A percentile compares a stretch with the other conserved stretches of the same genome.
phyloP scores from a whole-genome alignment of 2,888 invertebrate species.

The Trichogramma evanescens region DNA sequence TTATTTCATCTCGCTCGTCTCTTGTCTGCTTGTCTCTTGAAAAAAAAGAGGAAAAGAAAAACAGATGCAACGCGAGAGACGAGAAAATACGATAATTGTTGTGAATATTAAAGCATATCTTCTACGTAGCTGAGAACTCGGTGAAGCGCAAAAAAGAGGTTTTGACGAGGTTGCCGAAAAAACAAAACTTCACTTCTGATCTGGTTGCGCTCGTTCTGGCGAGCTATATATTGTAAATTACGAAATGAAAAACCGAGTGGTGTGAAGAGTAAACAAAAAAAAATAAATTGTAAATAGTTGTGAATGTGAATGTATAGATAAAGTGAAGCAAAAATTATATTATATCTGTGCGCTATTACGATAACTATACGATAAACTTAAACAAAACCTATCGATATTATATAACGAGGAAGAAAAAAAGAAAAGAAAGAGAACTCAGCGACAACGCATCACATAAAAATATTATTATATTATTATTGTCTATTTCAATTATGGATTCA shows the following conservation, averaged over 20 bases:
- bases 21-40: not conserved
- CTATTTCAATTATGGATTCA: constrained; percentile 45
- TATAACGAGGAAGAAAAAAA: too few relatives aligned
- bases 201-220: constrained; percentile 40
- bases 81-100: constrained; percentile 34
- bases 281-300: constrained; percentile 40
- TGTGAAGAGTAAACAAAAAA: constrained; percentile 8
- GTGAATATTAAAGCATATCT: constrained; percentile 30
- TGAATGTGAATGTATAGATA: constrained; percentile 47
- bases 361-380: constrained; percentile 26
- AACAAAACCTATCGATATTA: constrained; percentile 24
- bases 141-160: too few relatives aligned
- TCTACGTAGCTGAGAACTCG: too few relatives aligned
- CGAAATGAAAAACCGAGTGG: constrained; percentile 25
- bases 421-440: too few relatives aligned
- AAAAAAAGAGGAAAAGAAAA: not conserved
- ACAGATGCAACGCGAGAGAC: constrained; percentile 15
- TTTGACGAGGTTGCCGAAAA: too few relatives aligned
- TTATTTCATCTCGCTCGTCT: constrained; percentile 7
- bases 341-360: constrained; percentile 17
- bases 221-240: constrained; percentile 43
- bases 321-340: not conserved
- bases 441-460: constrained; percentile 25
- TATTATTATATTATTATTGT: constrained; percentile 43
- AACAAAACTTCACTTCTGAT: not conserved